Percentiles rank a stretch among this genome's conserved stretches.
phyloP scores from a whole-genome alignment of 2,113 vertebrate genomes.

The Upupa epops region DNA sequence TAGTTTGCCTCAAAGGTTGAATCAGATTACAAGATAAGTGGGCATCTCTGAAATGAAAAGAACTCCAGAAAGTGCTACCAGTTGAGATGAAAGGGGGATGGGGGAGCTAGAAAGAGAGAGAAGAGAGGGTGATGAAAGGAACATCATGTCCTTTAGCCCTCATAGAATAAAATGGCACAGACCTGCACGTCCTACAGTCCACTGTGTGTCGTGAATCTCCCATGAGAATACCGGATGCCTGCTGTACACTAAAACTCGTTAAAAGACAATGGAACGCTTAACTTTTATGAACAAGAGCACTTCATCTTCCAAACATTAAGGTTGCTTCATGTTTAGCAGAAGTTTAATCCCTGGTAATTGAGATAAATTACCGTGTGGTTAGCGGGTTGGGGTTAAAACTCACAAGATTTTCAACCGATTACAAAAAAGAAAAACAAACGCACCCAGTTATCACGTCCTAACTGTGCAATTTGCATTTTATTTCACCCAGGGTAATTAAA shows the following conservation, averaged over 20 bases:
- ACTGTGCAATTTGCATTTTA: slow-evolving; percentile 66
- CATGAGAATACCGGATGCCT: neutral
- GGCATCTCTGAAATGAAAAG: slow-evolving; percentile 35
- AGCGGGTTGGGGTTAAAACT: slow-evolving; percentile 46
- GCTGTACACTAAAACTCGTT: neutral
- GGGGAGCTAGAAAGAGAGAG: neutral
- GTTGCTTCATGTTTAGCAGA: neutral
- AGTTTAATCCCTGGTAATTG: slow-evolving; percentile 44
- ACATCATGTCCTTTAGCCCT: neutral
- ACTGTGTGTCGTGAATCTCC: neutral
- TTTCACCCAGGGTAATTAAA: slow-evolving; percentile 74
- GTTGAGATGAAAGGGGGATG: neutral
- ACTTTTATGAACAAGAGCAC: neutral
- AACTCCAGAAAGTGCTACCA: slow-evolving; percentile 20
- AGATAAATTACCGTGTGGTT: slow-evolving; percentile 3
- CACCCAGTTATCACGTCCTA: slow-evolving; percentile 58
- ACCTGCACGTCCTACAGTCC: neutral
- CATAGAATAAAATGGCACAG: neutral
- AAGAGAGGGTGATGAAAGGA: neutral
- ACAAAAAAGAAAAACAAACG: neutral
- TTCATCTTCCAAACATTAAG: slow-evolving; percentile 10
- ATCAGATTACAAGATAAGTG: slow-evolving; percentile 66
- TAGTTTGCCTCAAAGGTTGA: slow-evolving; percentile 39
- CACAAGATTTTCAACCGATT: slow-evolving; percentile 30
- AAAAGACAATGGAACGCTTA: slow-evolving; percentile 2